These are phyloP conservation scores for Morus bassanus DNA, from an alignment of 2,797 vertebrate species.

Conservation along the genomic window DNA sequence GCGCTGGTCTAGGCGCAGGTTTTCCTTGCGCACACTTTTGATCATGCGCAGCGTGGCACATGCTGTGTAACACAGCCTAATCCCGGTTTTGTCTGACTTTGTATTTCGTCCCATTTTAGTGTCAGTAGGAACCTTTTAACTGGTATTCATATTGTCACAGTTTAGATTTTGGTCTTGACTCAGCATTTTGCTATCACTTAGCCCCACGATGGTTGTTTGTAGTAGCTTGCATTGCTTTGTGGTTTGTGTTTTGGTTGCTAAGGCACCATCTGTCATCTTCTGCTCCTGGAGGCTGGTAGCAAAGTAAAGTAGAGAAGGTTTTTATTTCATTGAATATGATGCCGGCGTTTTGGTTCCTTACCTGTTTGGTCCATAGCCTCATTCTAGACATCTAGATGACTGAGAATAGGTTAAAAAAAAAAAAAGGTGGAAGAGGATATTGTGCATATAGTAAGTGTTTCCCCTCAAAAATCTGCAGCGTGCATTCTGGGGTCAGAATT, in stretches of 20 bases:
- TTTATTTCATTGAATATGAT: neutral
- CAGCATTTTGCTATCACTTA: neutral
- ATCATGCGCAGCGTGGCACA: rapidly evolving
- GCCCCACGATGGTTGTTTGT: neutral
- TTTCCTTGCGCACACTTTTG: neutral
- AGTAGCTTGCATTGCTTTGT: neutral
- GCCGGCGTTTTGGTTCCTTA: rapidly evolving
- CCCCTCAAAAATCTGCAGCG: neutral
- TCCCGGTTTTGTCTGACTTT: neutral
- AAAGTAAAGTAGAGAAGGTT: neutral
- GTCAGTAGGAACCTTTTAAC: neutral
- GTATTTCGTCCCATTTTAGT: neutral
- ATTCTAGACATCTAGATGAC: neutral
- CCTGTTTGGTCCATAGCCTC: neutral
- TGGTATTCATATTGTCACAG: neutral
- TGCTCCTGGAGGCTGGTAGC: neutral
- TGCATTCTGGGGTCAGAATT: neutral
- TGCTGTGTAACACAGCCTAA: rapidly evolving
- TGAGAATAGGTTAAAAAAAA: neutral
- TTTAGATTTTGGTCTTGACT: neutral
- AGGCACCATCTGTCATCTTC: neutral
- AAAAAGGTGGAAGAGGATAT: neutral
- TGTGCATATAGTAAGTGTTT: neutral
- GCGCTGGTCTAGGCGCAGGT: neutral
- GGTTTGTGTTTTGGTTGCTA: neutral